A percentile compares a stretch with the other conserved stretches of the same genome.
phyloP scores from a whole-genome alignment of 2,113 vertebrate species.

The Gallinago paraguaiae region DNA sequence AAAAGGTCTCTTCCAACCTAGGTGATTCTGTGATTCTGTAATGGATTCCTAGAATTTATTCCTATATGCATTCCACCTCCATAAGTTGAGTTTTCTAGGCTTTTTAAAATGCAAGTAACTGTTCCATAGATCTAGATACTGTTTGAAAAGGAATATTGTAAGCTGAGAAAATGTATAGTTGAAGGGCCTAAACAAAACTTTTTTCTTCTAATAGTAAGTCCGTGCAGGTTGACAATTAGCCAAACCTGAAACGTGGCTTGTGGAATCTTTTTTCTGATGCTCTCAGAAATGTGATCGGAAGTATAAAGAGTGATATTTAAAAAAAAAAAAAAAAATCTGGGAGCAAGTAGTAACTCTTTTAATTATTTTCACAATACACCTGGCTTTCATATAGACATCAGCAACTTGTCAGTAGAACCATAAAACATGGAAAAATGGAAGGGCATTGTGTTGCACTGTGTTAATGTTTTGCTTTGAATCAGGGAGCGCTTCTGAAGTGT shows the following conservation, averaged over 20 bases:
- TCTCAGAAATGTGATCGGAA: not conserved
- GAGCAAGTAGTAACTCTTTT: not conserved
- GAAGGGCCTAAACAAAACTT: not conserved
- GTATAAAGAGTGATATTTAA: not conserved
- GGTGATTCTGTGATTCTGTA: too few species aligned
- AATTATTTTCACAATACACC: not conserved
- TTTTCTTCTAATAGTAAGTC: not conserved
- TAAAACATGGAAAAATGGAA: not conserved
- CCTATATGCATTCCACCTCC: not conserved
- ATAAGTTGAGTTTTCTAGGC: not conserved
- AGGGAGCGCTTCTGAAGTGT: not conserved
- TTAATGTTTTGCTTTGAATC: not conserved
- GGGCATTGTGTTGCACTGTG: not conserved
- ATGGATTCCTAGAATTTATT: not conserved
- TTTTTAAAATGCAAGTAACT: not conserved
- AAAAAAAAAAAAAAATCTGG: not conserved
- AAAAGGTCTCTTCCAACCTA: too few species aligned
- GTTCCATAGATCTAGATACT: not conserved
- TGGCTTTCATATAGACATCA: not conserved
- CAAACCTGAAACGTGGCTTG: not conserved
- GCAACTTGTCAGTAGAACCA: not conserved
- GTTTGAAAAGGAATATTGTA: not conserved
- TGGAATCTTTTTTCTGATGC: not conserved
- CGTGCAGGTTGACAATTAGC: not conserved
- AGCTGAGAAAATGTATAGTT: not conserved